Percentiles rank a stretch among this genome's conserved stretches.
Conservation (phyloP, 2,113 vertebrate genomes). For the Dicentrarchus labrax region DNA sequence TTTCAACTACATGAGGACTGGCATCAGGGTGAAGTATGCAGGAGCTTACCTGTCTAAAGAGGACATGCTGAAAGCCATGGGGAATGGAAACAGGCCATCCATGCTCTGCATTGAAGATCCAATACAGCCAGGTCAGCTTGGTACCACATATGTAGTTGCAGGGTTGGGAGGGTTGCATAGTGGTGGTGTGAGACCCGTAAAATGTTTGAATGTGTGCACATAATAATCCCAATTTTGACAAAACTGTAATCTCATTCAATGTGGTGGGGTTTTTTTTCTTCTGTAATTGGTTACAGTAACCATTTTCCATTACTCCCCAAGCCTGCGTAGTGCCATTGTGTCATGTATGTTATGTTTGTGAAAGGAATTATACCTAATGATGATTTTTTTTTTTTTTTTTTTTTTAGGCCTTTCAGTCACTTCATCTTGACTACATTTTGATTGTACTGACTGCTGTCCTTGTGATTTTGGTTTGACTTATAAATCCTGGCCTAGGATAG, state of each 20-base stretch:
- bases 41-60: constrained; percentile 96
- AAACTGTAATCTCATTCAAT: no score
- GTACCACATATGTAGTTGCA: no score
- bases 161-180: no score
- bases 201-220: no score
- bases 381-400: neutral
- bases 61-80: constrained; percentile 94
- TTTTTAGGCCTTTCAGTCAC: neutral
- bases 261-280: no score
- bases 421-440: neutral
- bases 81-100: constrained; percentile 94
- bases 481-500: neutral
- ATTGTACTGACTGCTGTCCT: neutral
- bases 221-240: no score
- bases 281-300: no score
- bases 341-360: neutral
- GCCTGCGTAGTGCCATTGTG: neutral
- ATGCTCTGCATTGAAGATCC: constrained; percentile 99
- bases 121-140: constrained; percentile 88
- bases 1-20: constrained; percentile 98
- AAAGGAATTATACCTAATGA: neutral
- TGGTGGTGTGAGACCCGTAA: no score
- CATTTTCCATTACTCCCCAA: no score
- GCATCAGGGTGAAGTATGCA: constrained; percentile 95
- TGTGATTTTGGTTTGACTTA: neutral